Evolutionary conservation across 2,113 vertebrate genomes (phyloP), one percentile per base, ranked within the genome.

Genomic region (Fukomys damarensis): DNA sequence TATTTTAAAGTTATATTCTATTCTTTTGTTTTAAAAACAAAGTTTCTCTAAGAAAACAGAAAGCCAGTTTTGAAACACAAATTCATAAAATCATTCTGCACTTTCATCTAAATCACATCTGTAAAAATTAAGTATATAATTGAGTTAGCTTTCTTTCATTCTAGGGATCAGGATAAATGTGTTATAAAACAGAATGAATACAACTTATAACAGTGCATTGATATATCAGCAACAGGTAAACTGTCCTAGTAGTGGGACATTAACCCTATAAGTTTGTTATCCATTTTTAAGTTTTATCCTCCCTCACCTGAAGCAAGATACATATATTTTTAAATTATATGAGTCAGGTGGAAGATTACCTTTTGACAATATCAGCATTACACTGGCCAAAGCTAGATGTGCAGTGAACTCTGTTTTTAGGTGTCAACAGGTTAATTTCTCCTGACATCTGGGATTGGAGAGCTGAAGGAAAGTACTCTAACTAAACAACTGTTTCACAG

Each of bases 361-460:
- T 95, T 85, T 76, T 54, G 77, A 80, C 90, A 89, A 63, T 63
- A 46, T 28, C 65, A 92, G 56, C 76, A 86, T 66, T 91, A 97
- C 65, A 98, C 56, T 70, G 80, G 83, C 35, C 80, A 77, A 38
- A 41, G 38, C 72, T 82, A 97, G 76, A 65, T 89, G 80, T 96
- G 88, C 58, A 77, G 90, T 93, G 63, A 96, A 93, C 43, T 22
- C 80, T 7, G 65, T 61, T n/a, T 61, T 52, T 19, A 96, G 88
- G 76, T 93, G 91, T 83, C 97, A 97, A 82, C 14, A 92, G 92
- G 96, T 97, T 97, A 92, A 95, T 96, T 63, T 95, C 24, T 91
- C 93, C 54, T 59, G 96, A 70, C 76, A 97, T 88, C 88, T 59
- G 22, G 80, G 49, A n/a, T 58, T 76, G 26, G 4, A 14, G 32